These are phyloP conservation scores for Gymnopithys bicolor DNA, from an alignment of 2,797 vertebrate genomes.

Conservation along the genomic window DNA sequence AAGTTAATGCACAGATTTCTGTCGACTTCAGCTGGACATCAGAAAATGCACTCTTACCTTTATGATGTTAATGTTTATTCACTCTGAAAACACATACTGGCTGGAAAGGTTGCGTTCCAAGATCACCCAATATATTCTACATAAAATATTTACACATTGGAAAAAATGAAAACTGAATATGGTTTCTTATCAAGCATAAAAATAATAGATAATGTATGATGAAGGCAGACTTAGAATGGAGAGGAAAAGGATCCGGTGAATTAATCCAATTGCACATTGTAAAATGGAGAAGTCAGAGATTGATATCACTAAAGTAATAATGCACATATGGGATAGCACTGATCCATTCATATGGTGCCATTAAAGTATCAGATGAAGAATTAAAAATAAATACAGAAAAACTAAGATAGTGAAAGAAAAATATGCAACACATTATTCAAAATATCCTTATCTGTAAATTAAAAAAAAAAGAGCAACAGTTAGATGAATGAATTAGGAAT, in stretches of 20 bases:
- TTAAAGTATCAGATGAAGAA: background rate
- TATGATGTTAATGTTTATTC: background rate
- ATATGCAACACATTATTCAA: background rate
- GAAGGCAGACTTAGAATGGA: background rate
- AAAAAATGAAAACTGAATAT: background rate
- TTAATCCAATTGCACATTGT: constrained; percentile 2
- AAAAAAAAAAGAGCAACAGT: background rate
- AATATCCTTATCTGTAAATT: constrained; percentile 5
- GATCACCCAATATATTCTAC: background rate
- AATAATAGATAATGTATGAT: background rate
- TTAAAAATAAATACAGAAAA: constrained; percentile 13
- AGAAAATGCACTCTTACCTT: background rate
- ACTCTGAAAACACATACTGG: background rate
- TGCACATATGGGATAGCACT: background rate
- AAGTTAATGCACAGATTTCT: background rate
- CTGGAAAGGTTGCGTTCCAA: background rate
- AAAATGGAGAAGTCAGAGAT: background rate
- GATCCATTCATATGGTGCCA: background rate
- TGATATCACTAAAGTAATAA: background rate
- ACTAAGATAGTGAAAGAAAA: background rate
- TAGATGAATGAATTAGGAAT: background rate
- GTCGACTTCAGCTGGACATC: background rate
- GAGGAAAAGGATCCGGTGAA: background rate
- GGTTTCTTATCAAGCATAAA: background rate
- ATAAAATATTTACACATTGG: background rate